Evolutionary conservation across 2,113 vertebrate genomes (phyloP).

Genomic region (Cariama cristata): DNA sequence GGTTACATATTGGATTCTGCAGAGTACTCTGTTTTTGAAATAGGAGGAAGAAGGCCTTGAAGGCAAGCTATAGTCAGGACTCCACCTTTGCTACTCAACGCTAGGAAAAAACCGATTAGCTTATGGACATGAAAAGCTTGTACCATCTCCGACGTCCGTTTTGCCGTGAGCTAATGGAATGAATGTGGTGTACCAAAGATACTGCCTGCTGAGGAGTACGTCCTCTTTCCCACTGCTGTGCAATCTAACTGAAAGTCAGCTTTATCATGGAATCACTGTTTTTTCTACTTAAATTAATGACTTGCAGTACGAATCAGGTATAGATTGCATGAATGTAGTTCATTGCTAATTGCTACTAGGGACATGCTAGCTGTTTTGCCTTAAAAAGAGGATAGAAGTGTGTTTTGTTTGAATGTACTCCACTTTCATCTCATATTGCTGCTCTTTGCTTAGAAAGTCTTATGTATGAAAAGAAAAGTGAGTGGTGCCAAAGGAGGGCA

Average conservation of each 20-base stretch:
- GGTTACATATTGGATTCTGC: neutral
- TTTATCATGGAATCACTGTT: neutral
- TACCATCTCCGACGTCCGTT: neutral
- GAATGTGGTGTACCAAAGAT: neutral
- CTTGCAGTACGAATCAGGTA: neutral
- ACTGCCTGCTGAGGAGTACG: neutral
- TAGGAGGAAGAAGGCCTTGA: neutral
- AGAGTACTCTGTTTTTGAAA: neutral
- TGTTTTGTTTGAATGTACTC: neutral
- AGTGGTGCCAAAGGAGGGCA: neutral
- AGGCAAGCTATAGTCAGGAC: neutral
- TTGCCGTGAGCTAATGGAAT: neutral
- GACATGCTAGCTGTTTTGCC: neutral
- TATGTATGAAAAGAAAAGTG: neutral
- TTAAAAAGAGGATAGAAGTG: neutral
- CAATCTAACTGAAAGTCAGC: neutral
- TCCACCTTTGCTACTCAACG: neutral
- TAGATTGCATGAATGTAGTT: neutral
- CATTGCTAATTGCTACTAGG: neutral
- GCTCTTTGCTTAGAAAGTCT: neutral
- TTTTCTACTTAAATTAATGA: neutral
- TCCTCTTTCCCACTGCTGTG: neutral
- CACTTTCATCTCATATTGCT: neutral
- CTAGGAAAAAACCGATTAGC: neutral
- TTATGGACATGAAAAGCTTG: conserved; percentile 1